Base-by-base conservation (phyloP, 2,797 vertebrate genomes). In the Gymnothorax javanicus region DNA sequence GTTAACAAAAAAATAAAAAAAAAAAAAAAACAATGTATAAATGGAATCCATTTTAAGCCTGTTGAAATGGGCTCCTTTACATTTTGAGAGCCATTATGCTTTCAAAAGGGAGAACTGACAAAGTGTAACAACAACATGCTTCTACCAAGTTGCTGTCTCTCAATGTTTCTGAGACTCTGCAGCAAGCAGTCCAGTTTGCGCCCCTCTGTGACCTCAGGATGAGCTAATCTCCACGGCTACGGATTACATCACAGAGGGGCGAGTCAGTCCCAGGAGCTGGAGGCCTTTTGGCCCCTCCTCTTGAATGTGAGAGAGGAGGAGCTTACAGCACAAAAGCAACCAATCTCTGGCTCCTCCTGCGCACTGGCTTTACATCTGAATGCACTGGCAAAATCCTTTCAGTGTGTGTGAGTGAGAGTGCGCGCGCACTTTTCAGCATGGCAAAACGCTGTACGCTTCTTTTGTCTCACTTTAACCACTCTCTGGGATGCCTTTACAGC, bases 401-500 rank as follows among this genome's bases (percentile, higher is more conserved):
- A 2, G 73, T 75, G 73, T 52, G 33, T 20, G 73, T 50, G 43
- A n/a, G 15, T n/a, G 50, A 54, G 50, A 9, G 50, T 23, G 77
- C 3, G 77, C 9, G 77, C 11, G 5, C 7, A 90, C 94, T 93
- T 94, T 96, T 96, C 94, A 97, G 93, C 91, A 96, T 87, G 94
- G 96, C 94, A 96, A 95, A 93, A 92, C 92, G 93, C 91, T 56
- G 77, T 81, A 54, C 52, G 20, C 77, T 81, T 56, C 83, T 85
- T 90, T 93, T 92, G 90, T 92, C 94, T 93, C 95, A 92, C 33
- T 43, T 43, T 43, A 43, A 93, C 89, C 94, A 82, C 95, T 94
- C 96, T 93, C 94, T 92, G 94, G 95, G 95, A 94, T 91, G 94
- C 94, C 96, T 91, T 94, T 94, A 88, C 92, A 92, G 94, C 94